Evolutionary conservation across 1,140 invertebrate species (phyloP).

Genomic region (Ridgeia piscesae): DNA sequence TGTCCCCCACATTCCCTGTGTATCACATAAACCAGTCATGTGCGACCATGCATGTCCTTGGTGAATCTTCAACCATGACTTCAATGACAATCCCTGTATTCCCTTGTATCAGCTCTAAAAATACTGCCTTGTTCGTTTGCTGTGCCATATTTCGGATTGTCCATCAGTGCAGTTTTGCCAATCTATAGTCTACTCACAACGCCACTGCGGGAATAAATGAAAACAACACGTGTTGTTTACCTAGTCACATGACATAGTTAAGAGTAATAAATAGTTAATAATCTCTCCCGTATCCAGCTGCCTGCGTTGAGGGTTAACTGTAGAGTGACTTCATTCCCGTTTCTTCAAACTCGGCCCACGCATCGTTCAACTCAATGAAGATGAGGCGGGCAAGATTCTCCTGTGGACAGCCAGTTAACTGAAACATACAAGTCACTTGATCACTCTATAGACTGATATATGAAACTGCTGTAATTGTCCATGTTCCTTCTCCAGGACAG

Average conservation of each 20-base stretch:
- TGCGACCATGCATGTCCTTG: neutral
- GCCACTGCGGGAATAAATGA: neutral
- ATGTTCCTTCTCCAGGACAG: too few relatives aligned
- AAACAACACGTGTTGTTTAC: neutral
- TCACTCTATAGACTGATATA: neutral
- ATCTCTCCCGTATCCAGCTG: neutral
- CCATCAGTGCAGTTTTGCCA: neutral
- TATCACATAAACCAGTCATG: neutral
- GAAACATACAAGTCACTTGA: slow-evolving; percentile 10
- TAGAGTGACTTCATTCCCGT: slow-evolving; percentile 56
- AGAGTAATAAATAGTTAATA: neutral
- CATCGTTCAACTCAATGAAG: slow-evolving; percentile 98
- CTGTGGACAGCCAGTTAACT: slow-evolving; percentile 57
- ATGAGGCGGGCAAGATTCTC: slow-evolving; percentile 86
- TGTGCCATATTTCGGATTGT: neutral
- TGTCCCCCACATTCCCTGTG: neutral
- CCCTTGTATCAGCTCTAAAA: neutral
- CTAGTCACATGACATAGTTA: neutral
- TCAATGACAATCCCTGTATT: neutral
- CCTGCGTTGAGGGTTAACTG: slow-evolving; percentile 9
- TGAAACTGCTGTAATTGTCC: too few relatives aligned
- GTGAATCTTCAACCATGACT: neutral
- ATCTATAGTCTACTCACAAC: neutral
- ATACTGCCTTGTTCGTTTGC: neutral
- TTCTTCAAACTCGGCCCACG: slow-evolving; percentile 96